These are phyloP conservation scores for Scaptomyza cyrtandrae DNA, from an alignment of 2,888 invertebrate species.

Conservation along the genomic window DNA sequence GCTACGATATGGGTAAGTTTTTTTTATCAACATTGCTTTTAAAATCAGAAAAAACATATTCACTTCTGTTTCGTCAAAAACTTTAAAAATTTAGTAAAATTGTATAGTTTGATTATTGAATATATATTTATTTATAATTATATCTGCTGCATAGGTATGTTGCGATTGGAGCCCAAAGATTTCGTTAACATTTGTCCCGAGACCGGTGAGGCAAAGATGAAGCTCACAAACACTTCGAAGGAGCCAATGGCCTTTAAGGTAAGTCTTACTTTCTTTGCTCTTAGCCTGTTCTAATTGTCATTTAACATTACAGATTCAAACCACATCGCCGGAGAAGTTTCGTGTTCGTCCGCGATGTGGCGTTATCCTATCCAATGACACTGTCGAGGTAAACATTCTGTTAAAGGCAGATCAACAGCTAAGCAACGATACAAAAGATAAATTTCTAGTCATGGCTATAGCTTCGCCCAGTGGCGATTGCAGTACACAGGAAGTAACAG, in stretches of 20 bases:
- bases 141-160: slow-evolving; percentile 84
- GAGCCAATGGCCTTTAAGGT: slow-evolving; percentile 89
- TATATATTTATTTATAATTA: slow-evolving; percentile 17
- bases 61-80: slow-evolving; percentile 17
- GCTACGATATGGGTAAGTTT: slow-evolving; percentile 73
- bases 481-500: slow-evolving; percentile 86
- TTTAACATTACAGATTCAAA: slow-evolving; percentile 90
- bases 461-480: slow-evolving; percentile 87
- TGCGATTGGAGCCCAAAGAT: slow-evolving; percentile 88
- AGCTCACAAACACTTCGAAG: slow-evolving; percentile 89
- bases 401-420: slow-evolving; percentile 90
- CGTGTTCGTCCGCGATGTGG: slow-evolving; percentile 96
- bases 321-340: slow-evolving; percentile 97
- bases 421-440: slow-evolving; percentile 90
- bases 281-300: neutral
- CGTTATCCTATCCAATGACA: slow-evolving; percentile 88
- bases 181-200: slow-evolving; percentile 88
- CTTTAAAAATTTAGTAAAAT: slow-evolving; percentile 26
- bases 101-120: slow-evolving; percentile 28
- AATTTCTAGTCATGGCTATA: slow-evolving; percentile 95
- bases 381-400: slow-evolving; percentile 89
- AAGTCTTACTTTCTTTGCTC: slow-evolving; percentile 37
- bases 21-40: slow-evolving; percentile 20
- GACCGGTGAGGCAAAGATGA: slow-evolving; percentile 84
- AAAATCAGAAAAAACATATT: slow-evolving; percentile 29